A percentile compares a stretch with the other conserved stretches of the same genome.
phyloP scores from a whole-genome alignment of 2,797 vertebrate species.

The Helicolenus hilgendorfi region DNA sequence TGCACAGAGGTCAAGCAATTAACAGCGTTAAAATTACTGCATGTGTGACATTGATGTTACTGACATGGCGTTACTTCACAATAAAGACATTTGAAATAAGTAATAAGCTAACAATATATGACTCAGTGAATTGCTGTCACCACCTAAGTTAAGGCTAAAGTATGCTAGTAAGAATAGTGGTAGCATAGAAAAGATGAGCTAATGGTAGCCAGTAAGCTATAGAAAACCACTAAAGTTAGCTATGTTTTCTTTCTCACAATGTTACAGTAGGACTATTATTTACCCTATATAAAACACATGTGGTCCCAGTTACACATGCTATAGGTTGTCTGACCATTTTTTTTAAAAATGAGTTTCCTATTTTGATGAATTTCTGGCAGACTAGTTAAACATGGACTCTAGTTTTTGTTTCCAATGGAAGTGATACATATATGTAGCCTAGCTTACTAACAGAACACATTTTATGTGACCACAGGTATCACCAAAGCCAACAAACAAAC shows the following conservation, averaged over 20 bases:
- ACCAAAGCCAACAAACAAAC: neutral
- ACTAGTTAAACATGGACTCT: neutral
- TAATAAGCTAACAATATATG: neutral
- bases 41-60: neutral
- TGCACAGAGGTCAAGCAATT: neutral
- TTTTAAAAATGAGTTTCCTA: neutral
- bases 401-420: neutral
- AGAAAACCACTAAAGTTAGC: no score
- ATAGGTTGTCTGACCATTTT: neutral
- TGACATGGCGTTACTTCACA: neutral
- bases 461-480: neutral
- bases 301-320: neutral
- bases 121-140: neutral
- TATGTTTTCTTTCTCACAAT: neutral
- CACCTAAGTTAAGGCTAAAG: neutral
- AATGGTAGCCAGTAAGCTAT: neutral
- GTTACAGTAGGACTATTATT: neutral
- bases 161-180: neutral
- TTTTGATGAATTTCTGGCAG: neutral
- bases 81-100: neutral
- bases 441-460: neutral
- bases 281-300: neutral
- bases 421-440: neutral
- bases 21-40: neutral
- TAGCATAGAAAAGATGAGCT: neutral